A percentile compares a stretch with the other conserved stretches of the same genome.
Conservation (phyloP, 1,140 invertebrate species). For the Coenobita brevimanus region DNA sequence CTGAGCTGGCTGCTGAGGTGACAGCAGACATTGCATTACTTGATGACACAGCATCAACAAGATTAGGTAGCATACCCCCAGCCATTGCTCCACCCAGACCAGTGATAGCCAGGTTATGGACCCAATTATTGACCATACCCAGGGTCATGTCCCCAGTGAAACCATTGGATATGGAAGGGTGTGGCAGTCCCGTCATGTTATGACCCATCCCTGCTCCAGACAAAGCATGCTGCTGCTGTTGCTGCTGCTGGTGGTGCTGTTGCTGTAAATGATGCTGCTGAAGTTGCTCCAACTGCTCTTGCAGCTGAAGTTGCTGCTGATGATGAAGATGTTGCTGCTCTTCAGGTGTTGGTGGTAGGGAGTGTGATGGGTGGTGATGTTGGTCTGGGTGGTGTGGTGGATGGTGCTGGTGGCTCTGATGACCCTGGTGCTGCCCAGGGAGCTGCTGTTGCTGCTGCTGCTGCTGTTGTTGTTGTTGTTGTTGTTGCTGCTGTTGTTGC, state of each 20-base stretch:
- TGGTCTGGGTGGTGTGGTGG: conserved; percentile 15
- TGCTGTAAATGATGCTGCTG: conserved; percentile 39
- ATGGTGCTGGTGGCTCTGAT: conserved; percentile 7
- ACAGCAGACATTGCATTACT: conserved; percentile 45
- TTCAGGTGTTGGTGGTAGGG: conserved; percentile 32
- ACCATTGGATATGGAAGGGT: conserved; percentile 53
- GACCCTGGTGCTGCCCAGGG: neutral
- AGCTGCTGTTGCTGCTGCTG: neutral
- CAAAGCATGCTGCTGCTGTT: conserved; percentile 15
- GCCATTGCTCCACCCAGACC: conserved; percentile 40
- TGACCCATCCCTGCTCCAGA: conserved; percentile 34
- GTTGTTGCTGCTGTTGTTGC: conserved; percentile 20
- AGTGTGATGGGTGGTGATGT: conserved; percentile 13
- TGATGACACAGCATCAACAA: conserved; percentile 43
- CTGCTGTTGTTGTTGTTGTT: conserved; percentile 18
- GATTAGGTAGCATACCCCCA: conserved; percentile 42
- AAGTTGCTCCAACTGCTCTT: conserved; percentile 41
- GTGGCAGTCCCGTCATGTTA: conserved; percentile 38
- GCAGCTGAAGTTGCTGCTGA: conserved; percentile 30
- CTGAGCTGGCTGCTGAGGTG: conserved; percentile 29
- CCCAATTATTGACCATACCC: conserved; percentile 47
- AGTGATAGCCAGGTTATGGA: conserved; percentile 44
- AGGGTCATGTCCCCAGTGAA: conserved; percentile 53
- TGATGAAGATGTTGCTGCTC: conserved; percentile 33
- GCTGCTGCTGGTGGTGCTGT: conserved; percentile 38